A percentile compares a stretch with the other conserved stretches of the same genome.
Evolutionary conservation across 2,888 invertebrate species (phyloP).

Genomic region (Eupsilia transversa): DNA sequence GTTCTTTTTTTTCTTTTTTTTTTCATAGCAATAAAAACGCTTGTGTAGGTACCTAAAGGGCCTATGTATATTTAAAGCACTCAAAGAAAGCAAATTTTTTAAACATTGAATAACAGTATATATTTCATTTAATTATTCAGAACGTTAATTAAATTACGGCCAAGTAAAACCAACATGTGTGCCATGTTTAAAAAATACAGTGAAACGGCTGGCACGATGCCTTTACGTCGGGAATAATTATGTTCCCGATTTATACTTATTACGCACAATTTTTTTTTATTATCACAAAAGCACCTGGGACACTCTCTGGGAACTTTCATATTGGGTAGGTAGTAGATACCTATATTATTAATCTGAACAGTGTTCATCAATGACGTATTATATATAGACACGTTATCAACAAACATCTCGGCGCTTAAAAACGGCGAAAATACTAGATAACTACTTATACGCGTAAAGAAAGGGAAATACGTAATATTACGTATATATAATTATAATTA

Average conservation of each 20-base stretch:
- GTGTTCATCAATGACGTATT: no score
- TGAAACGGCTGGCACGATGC: background rate
- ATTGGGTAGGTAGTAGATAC: background rate
- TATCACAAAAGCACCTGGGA: background rate
- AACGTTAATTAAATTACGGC: conserved; percentile 18
- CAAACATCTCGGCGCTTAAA: no score
- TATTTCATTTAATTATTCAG: conserved; percentile 7
- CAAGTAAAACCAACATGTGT: conserved; percentile 20
- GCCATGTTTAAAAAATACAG: conserved; percentile 7
- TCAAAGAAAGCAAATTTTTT: background rate
- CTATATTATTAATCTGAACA: background rate
- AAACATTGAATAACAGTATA: background rate
- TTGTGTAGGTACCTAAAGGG: no score
- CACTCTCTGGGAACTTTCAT: background rate
- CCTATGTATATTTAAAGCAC: background rate
- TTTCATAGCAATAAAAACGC: no score
- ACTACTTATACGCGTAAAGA: no score
- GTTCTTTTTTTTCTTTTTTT: no score
- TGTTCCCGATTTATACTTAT: no score
- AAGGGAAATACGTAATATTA: no score
- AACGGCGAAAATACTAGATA: no score
- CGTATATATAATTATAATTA: no score
- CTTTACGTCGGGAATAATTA: background rate
- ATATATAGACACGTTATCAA: no score
- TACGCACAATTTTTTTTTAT: background rate